Evolutionary conservation across 2,888 invertebrate genomes (phyloP), one percentile per base, ranked within the genome.

Genomic region (Apomyelois bistriatella): DNA sequence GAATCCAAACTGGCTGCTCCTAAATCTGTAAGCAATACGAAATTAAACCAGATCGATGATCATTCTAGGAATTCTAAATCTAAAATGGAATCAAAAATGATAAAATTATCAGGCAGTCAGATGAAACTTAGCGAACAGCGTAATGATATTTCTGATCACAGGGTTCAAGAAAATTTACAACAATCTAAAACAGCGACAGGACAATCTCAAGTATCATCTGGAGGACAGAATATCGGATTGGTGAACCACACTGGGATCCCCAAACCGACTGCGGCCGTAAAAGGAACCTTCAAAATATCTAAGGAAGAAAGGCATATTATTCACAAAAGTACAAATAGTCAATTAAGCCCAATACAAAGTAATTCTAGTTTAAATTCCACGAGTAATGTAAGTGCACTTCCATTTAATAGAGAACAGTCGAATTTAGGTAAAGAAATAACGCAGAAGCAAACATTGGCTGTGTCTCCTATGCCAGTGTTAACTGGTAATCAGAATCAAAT

Each of bases 201-300:
- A 58, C 83, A 79, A 56, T 73, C 70, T 9, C 79, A 76, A 59
- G 65, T 74, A 36, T 74, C 79, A 12, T 70, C 79, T 76, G 91
- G 53, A 79, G 92, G 62, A 91, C 95, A 79, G 68, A 76, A 71
- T 53, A 68, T 76, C 60, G 77, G 76, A 4, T 66, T 73, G 28
- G 85, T 74, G 54, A 88, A 86, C 66, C 82, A 82, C 41, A 90
- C 90, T 5, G 95, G 96, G 13, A 95, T 97, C 65, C 97, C 97
- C 0, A 97, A 97, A 79, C 97, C 97, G 1, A 97, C 97, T 41
- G 97, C 97, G 7, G 96, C 97, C 54, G 96, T 98, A 30, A 97
- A 97, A 89, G 97, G 97, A 59, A 97, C 96, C 17, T 94, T 94
- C 58, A 97, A 97, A 82, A 91, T 93, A 66, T 82, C 93, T 60